These are phyloP conservation scores for Platysteira castanea DNA, from an alignment of 2,113 vertebrate genomes.

Conservation along the genomic window DNA sequence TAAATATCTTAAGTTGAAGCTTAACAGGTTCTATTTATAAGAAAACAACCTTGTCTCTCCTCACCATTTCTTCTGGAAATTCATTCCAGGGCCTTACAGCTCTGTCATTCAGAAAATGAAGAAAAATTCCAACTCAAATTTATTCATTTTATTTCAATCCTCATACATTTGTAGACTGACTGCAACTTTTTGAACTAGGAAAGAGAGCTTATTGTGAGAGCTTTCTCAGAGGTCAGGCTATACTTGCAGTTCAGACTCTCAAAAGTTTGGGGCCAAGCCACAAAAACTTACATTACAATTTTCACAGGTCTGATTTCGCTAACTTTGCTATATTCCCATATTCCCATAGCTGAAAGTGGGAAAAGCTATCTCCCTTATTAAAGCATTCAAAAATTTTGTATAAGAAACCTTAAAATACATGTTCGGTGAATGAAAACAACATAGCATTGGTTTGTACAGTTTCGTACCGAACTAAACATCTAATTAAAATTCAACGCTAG, in stretches of 20 bases:
- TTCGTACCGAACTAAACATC: not conserved
- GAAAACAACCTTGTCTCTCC: not conserved
- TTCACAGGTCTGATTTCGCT: conserved; percentile 37
- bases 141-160: not conserved
- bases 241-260: not conserved
- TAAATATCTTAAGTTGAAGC: not conserved
- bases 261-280: conserved; percentile 34
- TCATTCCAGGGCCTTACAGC: not conserved
- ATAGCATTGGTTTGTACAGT: not conserved
- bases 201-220: not conserved
- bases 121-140: not conserved
- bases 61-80: not conserved
- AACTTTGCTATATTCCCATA: conserved; percentile 1
- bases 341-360: not conserved
- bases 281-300: conserved; percentile 38
- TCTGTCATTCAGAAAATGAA: not conserved
- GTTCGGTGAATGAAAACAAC: not conserved
- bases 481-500: not conserved
- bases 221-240: not conserved
- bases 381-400: not conserved
- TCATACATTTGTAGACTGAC: not conserved
- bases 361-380: not conserved
- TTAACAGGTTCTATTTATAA: not conserved
- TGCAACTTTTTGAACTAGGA: not conserved
- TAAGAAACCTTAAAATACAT: conserved; percentile 24